A percentile compares a stretch with the other conserved stretches of the same genome.
Conservation (phyloP, 2,113 vertebrate species). For the Jaculus jaculus region DNA sequence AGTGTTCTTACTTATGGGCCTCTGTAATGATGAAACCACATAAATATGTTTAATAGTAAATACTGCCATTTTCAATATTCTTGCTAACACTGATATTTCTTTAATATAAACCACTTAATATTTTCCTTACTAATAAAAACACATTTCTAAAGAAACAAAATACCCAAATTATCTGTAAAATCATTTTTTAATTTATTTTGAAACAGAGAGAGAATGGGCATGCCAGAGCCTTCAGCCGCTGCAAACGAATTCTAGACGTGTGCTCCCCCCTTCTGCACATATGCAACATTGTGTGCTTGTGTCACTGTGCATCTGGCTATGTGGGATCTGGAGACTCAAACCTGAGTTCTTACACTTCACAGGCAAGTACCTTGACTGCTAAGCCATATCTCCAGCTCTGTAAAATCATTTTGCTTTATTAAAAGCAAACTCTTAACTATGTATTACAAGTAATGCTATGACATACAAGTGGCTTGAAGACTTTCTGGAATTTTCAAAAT, state of each 20-base stretch:
- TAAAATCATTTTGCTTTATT: too few species aligned
- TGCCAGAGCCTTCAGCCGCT: too few species aligned
- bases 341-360: too few species aligned
- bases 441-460: background rate
- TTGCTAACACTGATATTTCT: slow-evolving; percentile 2
- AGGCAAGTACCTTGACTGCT: too few species aligned
- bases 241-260: too few species aligned
- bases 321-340: too few species aligned
- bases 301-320: too few species aligned
- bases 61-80: background rate
- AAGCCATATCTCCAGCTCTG: too few species aligned
- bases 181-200: too few species aligned
- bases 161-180: slow-evolving; percentile 14
- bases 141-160: slow-evolving; percentile 33
- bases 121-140: slow-evolving; percentile 39
- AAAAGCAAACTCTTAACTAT: slow-evolving; percentile 17
- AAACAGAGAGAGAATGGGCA: too few species aligned
- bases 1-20: slow-evolving; percentile 5
- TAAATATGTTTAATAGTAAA: slow-evolving; percentile 35
- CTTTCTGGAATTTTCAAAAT: slow-evolving; percentile 3
- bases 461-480: background rate
- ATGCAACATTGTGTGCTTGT: too few species aligned
- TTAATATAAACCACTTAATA: background rate
- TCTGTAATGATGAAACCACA: slow-evolving; percentile 32
- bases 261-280: too few species aligned